Base-by-base conservation (phyloP, 2,113 vertebrate genomes). In the Agapornis roseicollis region DNA sequence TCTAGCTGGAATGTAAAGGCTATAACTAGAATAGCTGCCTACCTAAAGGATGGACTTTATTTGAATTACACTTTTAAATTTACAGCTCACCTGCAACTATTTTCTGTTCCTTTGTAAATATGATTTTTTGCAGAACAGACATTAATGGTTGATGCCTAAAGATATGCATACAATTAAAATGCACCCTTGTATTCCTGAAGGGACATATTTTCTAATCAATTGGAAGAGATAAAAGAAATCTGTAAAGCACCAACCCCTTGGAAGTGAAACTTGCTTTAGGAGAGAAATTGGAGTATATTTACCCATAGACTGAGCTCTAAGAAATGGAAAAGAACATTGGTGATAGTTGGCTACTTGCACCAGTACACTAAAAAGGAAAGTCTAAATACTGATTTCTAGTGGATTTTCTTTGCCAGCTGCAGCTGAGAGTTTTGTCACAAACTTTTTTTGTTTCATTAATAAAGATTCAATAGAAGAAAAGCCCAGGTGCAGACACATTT, bases 1-100 rank as follows among this genome's bases (percentile, higher is more conserved):
- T 71, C 84, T 64, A 60, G 35, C 79, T 49, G 39, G 78, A 84
- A 82, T 81, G 95, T 94, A 69, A 94, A 92, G 83, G 69, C 77
- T 44, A 10, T 76, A 81, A 58, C 80, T 74, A 76, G 23, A 13
- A 52, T 17, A 78, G n/a, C 52, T 94, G 31, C 44, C 61, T 84
- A 52, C 37, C 49, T 56, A 89, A 88, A 90, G 37, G 85, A 90
- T 13, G 61, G 46, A 65, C 16, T 42, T 31, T 80, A 46, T 35
- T 63, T 68, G 60, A 92, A 93, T 55, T 91, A 39, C 28, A 55
- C 29, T 90, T 96, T 91, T 52, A 92, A 90, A 77, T 58, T 42
- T 55, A 46, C 8, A 66, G 37, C 15, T 90, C 64, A 93, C 46
- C 41, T 80, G 77, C 64, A 84, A 69, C 61, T 85, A 15, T 74